These are phyloP conservation scores for Perca fluviatilis DNA, from an alignment of 2,113 vertebrate species.

Conservation along the genomic window DNA sequence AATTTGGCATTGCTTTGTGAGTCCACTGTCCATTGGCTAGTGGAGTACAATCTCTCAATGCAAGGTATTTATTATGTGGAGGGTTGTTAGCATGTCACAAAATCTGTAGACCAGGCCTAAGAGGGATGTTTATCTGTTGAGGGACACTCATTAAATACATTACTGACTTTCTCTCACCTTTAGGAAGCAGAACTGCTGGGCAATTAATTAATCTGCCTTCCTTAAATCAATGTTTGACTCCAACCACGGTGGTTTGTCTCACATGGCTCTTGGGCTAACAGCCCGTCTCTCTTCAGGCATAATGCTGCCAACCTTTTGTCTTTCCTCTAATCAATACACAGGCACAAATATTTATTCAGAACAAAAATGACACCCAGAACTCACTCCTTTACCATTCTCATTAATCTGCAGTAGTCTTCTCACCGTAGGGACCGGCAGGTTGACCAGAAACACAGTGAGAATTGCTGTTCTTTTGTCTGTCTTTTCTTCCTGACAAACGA, in stretches of 20 bases:
- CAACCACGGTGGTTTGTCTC: background rate
- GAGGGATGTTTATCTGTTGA: background rate
- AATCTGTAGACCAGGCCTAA: background rate
- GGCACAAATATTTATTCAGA: slow-evolving; percentile 45
- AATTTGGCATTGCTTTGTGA: slow-evolving; percentile 11
- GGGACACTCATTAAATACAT: slow-evolving; percentile 38
- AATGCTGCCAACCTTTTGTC: slow-evolving; percentile 5
- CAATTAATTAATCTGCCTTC: slow-evolving; percentile 18
- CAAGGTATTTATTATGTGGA: background rate
- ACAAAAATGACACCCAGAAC: slow-evolving; percentile 19
- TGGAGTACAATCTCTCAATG: background rate
- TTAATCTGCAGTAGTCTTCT: slow-evolving; percentile 16
- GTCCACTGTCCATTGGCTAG: background rate
- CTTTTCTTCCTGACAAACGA: slow-evolving; percentile 24
- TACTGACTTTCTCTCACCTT: slow-evolving; percentile 5
- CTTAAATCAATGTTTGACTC: slow-evolving; percentile 35
- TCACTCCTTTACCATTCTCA: slow-evolving; percentile 31
- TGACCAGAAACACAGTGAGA: slow-evolving; percentile 10
- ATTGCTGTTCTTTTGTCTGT: slow-evolving; percentile 27
- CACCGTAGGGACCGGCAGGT: background rate
- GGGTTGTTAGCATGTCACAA: background rate
- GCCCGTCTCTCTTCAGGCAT: background rate
- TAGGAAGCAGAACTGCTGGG: too few relatives aligned
- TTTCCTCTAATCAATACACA: slow-evolving; percentile 31
- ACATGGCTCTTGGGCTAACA: background rate